Percentiles rank a stretch among this genome's conserved stretches.
Evolutionary conservation across 2,888 invertebrate genomes (phyloP).

Genomic region (Choristoneura rosaceana): DNA sequence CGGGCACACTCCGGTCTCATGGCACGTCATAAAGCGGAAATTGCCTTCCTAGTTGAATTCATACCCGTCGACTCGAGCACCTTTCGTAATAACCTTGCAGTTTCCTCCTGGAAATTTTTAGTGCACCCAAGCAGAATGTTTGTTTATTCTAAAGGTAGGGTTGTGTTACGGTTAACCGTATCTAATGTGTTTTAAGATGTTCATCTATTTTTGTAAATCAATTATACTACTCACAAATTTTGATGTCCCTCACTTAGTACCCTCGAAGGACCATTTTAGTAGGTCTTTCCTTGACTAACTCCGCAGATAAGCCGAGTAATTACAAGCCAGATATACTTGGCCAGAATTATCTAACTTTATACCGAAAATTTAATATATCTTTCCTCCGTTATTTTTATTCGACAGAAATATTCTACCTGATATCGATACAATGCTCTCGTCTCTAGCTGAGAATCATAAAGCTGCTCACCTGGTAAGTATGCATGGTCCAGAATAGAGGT

Average conservation of each 20-base stretch:
- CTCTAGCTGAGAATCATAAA: conserved; percentile 13
- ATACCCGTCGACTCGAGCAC: conserved; percentile 60
- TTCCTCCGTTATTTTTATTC: not conserved
- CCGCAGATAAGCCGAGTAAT: too few species aligned
- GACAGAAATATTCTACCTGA: not conserved
- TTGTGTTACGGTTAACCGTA: not conserved
- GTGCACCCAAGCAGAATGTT: conserved; percentile 56
- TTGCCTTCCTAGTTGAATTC: conserved; percentile 82
- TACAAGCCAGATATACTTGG: too few species aligned
- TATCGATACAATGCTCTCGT: not conserved
- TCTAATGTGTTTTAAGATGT: not conserved
- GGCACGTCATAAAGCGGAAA: conserved; percentile 78
- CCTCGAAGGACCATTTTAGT: too few species aligned
- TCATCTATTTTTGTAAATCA: not conserved
- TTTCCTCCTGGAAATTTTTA: conserved; percentile 68
- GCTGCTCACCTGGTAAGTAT: not conserved
- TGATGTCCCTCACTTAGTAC: too few species aligned
- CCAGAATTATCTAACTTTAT: too few species aligned
- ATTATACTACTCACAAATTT: too few species aligned
- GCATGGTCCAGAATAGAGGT: conserved; percentile 14
- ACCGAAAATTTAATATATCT: too few species aligned
- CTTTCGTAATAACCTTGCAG: conserved; percentile 70
- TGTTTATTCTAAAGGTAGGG: conserved; percentile 40
- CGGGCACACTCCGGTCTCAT: conserved; percentile 60
- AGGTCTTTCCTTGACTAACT: too few species aligned